phyloP scores from a whole-genome alignment of 2,888 invertebrate genomes.

The Toxonevra muliebris region DNA sequence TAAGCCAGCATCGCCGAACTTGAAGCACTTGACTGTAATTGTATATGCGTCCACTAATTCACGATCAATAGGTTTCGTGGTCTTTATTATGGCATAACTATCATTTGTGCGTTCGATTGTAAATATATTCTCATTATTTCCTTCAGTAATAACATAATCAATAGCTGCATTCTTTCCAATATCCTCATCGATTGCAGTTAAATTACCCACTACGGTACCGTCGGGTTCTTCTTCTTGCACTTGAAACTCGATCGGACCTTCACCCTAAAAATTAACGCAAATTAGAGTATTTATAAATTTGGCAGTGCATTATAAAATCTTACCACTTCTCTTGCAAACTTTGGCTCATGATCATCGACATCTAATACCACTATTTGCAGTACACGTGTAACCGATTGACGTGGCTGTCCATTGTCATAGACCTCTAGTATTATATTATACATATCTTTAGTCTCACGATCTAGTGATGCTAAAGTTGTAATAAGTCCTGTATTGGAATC shows the following conservation, averaged over 20 bases:
- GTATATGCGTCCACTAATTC: constrained; percentile 70
- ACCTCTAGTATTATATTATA: constrained; percentile 84
- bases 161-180: constrained; percentile 78
- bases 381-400: constrained; percentile 77
- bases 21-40: constrained; percentile 77
- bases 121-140: constrained; percentile 75
- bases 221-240: constrained; percentile 74
- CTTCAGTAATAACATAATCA: constrained; percentile 78
- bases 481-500: constrained; percentile 77
- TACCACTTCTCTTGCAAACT: constrained; percentile 75
- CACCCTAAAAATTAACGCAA: constrained; percentile 66
- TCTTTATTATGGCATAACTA: constrained; percentile 72
- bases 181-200: constrained; percentile 79
- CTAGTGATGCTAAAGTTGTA: constrained; percentile 74
- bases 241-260: constrained; percentile 71
- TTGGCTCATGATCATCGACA: constrained; percentile 82
- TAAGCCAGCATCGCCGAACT: constrained; percentile 67
- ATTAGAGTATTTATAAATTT: background rate
- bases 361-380: constrained; percentile 76
- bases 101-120: constrained; percentile 71
- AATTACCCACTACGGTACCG: constrained; percentile 73
- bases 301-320: constrained; percentile 50
- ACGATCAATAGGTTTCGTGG: constrained; percentile 73
- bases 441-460: constrained; percentile 77
- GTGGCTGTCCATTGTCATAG: constrained; percentile 79